phyloP scores from a whole-genome alignment of 2,113 vertebrate species.

The Heliornis fulica region DNA sequence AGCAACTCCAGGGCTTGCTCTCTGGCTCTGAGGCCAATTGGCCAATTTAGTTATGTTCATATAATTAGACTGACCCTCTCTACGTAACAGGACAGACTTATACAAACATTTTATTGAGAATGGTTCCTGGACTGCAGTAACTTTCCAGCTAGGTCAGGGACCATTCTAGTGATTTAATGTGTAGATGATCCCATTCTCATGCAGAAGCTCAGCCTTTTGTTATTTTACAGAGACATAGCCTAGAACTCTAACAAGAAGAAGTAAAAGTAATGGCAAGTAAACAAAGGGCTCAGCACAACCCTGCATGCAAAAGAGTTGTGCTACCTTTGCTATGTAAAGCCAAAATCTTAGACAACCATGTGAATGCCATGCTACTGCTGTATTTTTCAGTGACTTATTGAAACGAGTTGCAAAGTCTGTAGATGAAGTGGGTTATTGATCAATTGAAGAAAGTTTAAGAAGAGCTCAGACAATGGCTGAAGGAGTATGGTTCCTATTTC shows the following conservation, averaged over 20 bases:
- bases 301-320: background rate
- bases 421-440: background rate
- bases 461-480: background rate
- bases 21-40: background rate
- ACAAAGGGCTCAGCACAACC: background rate
- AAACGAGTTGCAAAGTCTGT: background rate
- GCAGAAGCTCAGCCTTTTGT: background rate
- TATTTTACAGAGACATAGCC: background rate
- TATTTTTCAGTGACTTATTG: background rate
- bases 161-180: background rate
- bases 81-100: background rate
- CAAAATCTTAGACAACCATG: background rate
- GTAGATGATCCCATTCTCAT: background rate
- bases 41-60: background rate
- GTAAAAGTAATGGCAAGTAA: background rate
- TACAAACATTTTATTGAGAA: background rate
- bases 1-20: background rate
- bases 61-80: background rate
- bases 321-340: background rate
- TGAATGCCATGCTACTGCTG: background rate
- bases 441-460: background rate
- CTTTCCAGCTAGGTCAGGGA: background rate
- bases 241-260: background rate
- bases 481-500: background rate
- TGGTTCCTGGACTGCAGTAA: background rate